These are phyloP conservation scores for Podarcis cretensis DNA, from an alignment of 2,113 vertebrate genomes.

Conservation along the genomic window DNA sequence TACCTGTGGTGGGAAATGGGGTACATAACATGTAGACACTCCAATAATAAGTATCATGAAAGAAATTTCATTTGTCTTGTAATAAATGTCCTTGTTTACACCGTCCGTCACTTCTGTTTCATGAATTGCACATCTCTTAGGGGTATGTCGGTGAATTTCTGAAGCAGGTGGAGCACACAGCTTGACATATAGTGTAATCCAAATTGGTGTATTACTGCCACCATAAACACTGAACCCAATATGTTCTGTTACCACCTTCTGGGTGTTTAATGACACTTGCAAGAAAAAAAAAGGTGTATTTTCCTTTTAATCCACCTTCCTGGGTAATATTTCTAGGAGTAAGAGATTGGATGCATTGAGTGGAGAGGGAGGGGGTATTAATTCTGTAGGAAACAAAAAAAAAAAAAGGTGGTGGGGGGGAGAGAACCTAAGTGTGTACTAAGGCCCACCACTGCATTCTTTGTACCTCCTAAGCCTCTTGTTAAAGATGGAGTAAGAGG, in stretches of 20 bases:
- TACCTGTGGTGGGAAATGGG: not conserved
- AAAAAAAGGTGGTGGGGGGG: too few relatives aligned
- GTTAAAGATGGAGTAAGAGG: not conserved
- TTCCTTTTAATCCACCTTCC: not conserved
- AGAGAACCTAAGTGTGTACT: not conserved
- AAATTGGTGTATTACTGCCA: not conserved
- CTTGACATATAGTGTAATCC: not conserved
- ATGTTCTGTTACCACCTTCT: not conserved
- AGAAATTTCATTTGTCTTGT: not conserved
- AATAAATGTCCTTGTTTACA: not conserved
- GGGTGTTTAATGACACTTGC: not conserved
- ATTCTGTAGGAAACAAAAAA: not conserved
- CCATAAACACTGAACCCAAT: not conserved
- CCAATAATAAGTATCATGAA: constrained; percentile 24
- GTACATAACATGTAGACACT: constrained; percentile 51
- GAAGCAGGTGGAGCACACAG: not conserved
- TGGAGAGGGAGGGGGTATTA: not conserved
- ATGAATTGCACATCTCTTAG: not conserved
- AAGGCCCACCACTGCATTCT: not conserved
- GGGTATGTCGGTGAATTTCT: not conserved
- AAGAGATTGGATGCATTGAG: not conserved
- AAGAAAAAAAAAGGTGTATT: not conserved
- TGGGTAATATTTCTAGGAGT: not conserved
- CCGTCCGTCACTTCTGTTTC: not conserved
- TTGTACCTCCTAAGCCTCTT: not conserved